Evolutionary conservation across 1,140 invertebrate species (phyloP), one percentile per base, ranked within the genome.

Genomic region (Chelonus insularis): DNA sequence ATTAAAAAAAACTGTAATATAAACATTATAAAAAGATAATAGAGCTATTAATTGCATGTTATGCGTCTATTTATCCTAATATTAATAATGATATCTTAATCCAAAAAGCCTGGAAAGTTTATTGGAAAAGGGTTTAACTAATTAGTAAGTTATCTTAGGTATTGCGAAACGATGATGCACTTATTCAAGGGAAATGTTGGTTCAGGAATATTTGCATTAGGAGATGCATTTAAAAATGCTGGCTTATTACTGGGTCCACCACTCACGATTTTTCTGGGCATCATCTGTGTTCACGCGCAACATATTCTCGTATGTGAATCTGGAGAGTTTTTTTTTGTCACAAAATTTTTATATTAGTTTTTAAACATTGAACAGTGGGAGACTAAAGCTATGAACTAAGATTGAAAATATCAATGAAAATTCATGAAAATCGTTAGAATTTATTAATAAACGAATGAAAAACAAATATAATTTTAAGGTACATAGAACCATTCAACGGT

Each of bases 121-220:
- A 4, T 48, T n/a, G 20, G 8, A 18, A 39, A 18, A 39, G 52
- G 52, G 18, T 39, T 37, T 14, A 21, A 43, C 32, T 57, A 29
- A 37, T 55, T 9, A 50, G 21, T 36, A 47, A 50, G 20, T 60
- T 52, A 57, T 62, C 73, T 81, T 59, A 91, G 88, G 64, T 91
- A 88, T 70, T 52, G 85, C 55, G 89, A 90, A 74, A 90, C 89
- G 0, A 80, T 91, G 62, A 86, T 89, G 69, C 90, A 91, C 73
- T 79, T 90, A 50, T 87, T 91, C 68, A 88, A 88, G 71, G 89
- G 89, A 36, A 91, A 91, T 78, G 86, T 91, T 47, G 89, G 90
- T 41, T 88, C 89, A 0, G 90, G 89, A 2, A 84, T 91, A 29
- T 88, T 90, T 68, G 89, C 89, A 1, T 88, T 91, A 84, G 89